Base-by-base conservation (phyloP, 2,797 vertebrate genomes). In the Gobionotothen gibberifrons region DNA sequence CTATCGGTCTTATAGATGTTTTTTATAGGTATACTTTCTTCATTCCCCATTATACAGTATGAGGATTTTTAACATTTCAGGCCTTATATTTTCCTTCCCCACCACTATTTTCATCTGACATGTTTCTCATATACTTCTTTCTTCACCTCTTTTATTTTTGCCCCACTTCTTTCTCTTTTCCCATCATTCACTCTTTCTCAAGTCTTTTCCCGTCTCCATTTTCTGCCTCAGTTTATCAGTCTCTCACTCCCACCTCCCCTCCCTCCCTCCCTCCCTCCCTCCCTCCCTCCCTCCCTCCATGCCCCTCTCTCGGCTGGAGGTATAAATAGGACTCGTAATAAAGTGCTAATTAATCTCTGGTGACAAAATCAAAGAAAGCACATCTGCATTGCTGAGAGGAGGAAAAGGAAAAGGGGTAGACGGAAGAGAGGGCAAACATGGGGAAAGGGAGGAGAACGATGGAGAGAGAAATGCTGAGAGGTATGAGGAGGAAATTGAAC, bases 291-390 rank as follows among this genome's bases (percentile, higher is more conserved):
- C 64, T 40, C n/a, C n/a, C 17, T 40, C 26, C 26, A 5, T 5
- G 36, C 44, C 26, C 0, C 49, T 63, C 61, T 77, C 60, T 67
- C 57, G 48, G 64, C 81, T 78, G 72, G 84, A 84, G 85, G 88
- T 91, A 91, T 90, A 92, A 92, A 92, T 90, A 89, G 73, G 77
- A 70, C 57, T 89, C 78, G 82, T 92, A 90, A 92, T 93, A 90
- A 92, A 92, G 90, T 82, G 71, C 90, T 93, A 93, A 93, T 94
- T 94, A 93, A 94, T 92, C 92, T 93, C 92, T 85, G 69, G 91
- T 80, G 91, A 92, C 87, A 89, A 88, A 90, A 92, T 92, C 91
- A 92, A 91, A 93, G 87, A 91, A 90, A 89, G 85, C 83, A 84
- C 85, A 91, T 92, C 90, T 92, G 91, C 89, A 90, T 87, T 60